Evolutionary conservation across 2,797 vertebrate genomes (phyloP), one percentile per base, ranked within the genome.

Genomic region (Sebastolobus alascanus): DNA sequence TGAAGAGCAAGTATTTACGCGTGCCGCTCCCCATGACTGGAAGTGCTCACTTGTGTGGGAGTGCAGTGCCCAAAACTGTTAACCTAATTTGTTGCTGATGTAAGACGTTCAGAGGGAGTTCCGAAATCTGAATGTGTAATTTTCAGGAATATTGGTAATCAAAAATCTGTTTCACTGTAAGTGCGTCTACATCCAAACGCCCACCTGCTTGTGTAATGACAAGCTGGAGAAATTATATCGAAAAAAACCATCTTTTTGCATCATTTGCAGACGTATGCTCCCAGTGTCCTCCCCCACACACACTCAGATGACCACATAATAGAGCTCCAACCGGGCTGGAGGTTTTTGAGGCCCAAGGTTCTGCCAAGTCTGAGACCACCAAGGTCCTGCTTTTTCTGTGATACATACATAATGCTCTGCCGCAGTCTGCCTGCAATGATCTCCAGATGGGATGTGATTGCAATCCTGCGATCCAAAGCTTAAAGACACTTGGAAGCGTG

Each of bases 1-100:
- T 91, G 90, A 82, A 66, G 71, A 85, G 76, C 84, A 87, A 88
- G 87, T 90, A 90, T 90, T 87, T 86, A 81, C 2, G 40, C 43
- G 3, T 43, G 80, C 80, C 91, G 16, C 92, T 92, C 91, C 93
- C 89, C 63, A n/a, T 88, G 66, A 89, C 87, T 87, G 89, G 84
- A 91, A 93, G 77, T 60, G 68, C 75, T 88, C 82, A 89, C 68
- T 91, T 76, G 73, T 72, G 86, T 89, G 87, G 90, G 89, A 90
- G 89, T 72, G 27, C 2, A 68, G 11, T 61, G 25, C 71, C 70
- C 16, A 77, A 83, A 85, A 77, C 73, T 81, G 59, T 50, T 85
- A 79, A 89, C 86, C 78, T 84, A 87, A 83, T 84, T 63, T 11
- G 10, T 58, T 90, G 89, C 71, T 91, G 88, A 91, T 88, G 86